These are phyloP conservation scores for Helleia helle DNA, from an alignment of 2,888 invertebrate genomes.

Conservation along the genomic window DNA sequence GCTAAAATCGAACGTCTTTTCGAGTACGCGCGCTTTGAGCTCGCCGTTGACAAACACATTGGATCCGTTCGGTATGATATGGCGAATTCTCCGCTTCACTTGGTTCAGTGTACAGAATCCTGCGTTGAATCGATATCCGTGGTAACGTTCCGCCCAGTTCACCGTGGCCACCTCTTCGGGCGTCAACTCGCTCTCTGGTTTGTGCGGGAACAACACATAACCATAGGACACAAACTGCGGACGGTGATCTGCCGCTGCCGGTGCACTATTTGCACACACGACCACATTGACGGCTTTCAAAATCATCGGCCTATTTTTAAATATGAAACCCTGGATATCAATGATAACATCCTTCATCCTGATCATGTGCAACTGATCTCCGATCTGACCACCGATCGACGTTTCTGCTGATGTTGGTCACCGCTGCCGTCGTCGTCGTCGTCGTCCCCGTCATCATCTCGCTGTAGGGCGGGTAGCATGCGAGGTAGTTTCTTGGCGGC, in stretches of 20 bases:
- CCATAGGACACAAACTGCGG: not conserved
- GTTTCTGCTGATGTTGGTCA: too few relatives aligned
- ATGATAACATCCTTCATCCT: constrained; percentile 3
- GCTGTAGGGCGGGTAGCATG: too few relatives aligned
- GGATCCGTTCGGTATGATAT: constrained; percentile 1
- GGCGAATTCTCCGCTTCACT: not conserved
- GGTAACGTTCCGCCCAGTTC: constrained; percentile 1
- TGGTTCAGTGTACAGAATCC: not conserved
- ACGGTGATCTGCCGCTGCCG: too few relatives aligned
- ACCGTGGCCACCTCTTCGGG: not conserved
- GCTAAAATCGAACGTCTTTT: too few relatives aligned
- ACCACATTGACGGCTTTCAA: constrained; percentile 1
- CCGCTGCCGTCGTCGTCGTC: too few relatives aligned
- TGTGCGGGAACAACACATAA: not conserved
- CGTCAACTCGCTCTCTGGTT: not conserved
- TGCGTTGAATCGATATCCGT: constrained; percentile 1
- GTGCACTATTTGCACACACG: too few relatives aligned
- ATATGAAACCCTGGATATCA: constrained; percentile 4
- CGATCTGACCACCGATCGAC: too few relatives aligned
- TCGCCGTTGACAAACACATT: constrained; percentile 1
- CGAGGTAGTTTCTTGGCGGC: too few relatives aligned
- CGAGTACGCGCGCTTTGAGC: too few relatives aligned
- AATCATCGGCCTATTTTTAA: constrained; percentile 1
- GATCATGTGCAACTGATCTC: not conserved
- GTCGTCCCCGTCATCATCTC: too few relatives aligned